phyloP scores from a whole-genome alignment of 2,888 invertebrate genomes.

The Ectobius pallidus region DNA sequence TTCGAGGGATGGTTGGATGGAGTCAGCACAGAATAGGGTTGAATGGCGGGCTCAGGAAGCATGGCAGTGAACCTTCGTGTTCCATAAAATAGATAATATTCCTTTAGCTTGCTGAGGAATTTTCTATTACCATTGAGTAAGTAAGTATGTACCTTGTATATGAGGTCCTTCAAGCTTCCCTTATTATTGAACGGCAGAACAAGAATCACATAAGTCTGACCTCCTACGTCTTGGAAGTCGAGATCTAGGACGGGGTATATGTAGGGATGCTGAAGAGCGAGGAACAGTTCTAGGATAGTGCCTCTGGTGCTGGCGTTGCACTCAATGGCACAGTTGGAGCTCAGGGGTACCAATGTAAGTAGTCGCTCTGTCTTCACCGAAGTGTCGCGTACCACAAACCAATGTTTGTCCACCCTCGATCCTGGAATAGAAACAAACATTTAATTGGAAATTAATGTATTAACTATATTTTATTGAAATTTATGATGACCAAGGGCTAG shows the following conservation, averaged over 20 bases:
- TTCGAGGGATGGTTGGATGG: too few species aligned
- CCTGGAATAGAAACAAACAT: slow-evolving; percentile 55
- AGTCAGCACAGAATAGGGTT: too few species aligned
- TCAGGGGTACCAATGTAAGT: slow-evolving; percentile 71
- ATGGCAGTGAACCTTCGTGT: too few species aligned
- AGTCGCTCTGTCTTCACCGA: slow-evolving; percentile 79
- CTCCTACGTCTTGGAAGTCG: slow-evolving; percentile 66
- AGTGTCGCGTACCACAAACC: slow-evolving; percentile 88
- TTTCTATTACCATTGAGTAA: too few species aligned
- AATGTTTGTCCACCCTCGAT: slow-evolving; percentile 84
- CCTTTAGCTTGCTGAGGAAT: too few species aligned
- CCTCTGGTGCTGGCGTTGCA: slow-evolving; percentile 68
- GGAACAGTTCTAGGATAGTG: slow-evolving; percentile 79
- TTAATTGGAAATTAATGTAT: too few species aligned
- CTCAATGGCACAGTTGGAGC: slow-evolving; percentile 69
- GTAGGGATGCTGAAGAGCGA: slow-evolving; percentile 89
- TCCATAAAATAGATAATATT: too few species aligned
- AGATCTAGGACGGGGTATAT: slow-evolving; percentile 89
- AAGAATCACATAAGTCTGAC: slow-evolving; percentile 67
- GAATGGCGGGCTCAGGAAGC: too few species aligned
- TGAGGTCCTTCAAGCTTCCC: slow-evolving; percentile 88
- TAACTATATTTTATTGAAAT: too few species aligned
- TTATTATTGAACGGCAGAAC: slow-evolving; percentile 83
- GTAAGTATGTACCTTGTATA: slow-evolving; percentile 73
- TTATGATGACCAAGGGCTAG: too few species aligned